Evolutionary conservation across 2,888 invertebrate species (phyloP).

Genomic region (Pimpla rufipes): DNA sequence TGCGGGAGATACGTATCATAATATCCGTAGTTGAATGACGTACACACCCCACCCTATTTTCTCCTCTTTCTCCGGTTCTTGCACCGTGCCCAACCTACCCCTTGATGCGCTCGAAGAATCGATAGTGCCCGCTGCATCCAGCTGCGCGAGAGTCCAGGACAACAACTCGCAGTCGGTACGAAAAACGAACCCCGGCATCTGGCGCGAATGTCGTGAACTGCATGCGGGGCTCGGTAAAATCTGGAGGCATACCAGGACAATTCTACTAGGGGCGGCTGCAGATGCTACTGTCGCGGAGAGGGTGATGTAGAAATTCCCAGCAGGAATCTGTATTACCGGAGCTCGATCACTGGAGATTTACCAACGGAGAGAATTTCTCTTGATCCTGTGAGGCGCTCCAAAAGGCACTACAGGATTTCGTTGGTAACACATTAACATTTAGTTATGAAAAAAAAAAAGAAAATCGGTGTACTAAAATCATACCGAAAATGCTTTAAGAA

Average conservation of each 20-base stretch:
- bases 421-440: conserved; percentile 9
- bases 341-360: conserved; percentile 21
- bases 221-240: neutral
- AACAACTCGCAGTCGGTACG: conserved; percentile 50
- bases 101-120: conserved; percentile 23
- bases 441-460: neutral
- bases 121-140: conserved; percentile 32
- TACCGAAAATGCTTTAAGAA: neutral
- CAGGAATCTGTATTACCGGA: conserved; percentile 58
- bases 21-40: conserved; percentile 6
- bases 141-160: neutral
- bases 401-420: neutral
- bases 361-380: neutral
- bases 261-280: neutral
- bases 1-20: conserved; percentile 3
- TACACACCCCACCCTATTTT: neutral
- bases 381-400: neutral
- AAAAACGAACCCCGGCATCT: conserved; percentile 26
- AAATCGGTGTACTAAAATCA: neutral
- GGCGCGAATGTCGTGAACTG: conserved; percentile 14
- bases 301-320: neutral
- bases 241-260: neutral
- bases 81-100: conserved; percentile 23
- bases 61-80: neutral
- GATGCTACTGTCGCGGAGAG: neutral